A percentile compares a stretch with the other conserved stretches of the same genome.
Evolutionary conservation across 2,888 invertebrate genomes (phyloP).

Genomic region (Willowsia nigromaculata): DNA sequence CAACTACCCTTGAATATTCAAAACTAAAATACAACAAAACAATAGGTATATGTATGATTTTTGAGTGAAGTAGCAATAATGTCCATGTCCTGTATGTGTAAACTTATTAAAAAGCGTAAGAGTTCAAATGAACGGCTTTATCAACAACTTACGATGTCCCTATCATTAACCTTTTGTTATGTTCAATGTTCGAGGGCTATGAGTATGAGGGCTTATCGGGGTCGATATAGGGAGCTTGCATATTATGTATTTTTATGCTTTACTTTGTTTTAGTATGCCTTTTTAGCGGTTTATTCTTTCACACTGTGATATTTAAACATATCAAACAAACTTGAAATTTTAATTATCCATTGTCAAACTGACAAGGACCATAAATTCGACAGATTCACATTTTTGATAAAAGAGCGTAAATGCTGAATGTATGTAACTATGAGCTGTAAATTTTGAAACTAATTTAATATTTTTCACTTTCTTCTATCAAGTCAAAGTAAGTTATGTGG

Average conservation of each 20-base stretch:
- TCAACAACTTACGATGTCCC: no score
- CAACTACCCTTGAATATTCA: not conserved
- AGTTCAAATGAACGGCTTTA: no score
- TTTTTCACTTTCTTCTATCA: constrained; percentile 56
- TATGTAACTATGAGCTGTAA: no score
- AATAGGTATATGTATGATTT: not conserved
- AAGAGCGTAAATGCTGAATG: not conserved
- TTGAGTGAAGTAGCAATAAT: not conserved
- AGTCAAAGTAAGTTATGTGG: not conserved
- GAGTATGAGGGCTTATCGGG: no score
- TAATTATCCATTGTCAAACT: constrained; percentile 33
- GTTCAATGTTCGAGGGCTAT: no score
- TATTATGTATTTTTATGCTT: no score
- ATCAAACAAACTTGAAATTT: constrained; percentile 11
- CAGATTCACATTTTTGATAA: constrained; percentile 9
- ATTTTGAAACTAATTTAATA: constrained; percentile 43
- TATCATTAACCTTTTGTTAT: no score
- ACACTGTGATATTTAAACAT: not conserved
- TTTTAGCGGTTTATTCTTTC: not conserved
- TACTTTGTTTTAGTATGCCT: no score
- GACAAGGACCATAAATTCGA: not conserved
- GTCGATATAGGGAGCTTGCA: no score
- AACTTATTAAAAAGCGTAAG: no score
- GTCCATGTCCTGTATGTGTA: constrained; percentile 9
- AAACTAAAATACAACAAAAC: not conserved